Percentiles rank a stretch among this genome's conserved stretches.
These are phyloP conservation scores for Zaprionus bogoriensis DNA, from an alignment of 2,888 invertebrate species.

Conservation along the genomic window DNA sequence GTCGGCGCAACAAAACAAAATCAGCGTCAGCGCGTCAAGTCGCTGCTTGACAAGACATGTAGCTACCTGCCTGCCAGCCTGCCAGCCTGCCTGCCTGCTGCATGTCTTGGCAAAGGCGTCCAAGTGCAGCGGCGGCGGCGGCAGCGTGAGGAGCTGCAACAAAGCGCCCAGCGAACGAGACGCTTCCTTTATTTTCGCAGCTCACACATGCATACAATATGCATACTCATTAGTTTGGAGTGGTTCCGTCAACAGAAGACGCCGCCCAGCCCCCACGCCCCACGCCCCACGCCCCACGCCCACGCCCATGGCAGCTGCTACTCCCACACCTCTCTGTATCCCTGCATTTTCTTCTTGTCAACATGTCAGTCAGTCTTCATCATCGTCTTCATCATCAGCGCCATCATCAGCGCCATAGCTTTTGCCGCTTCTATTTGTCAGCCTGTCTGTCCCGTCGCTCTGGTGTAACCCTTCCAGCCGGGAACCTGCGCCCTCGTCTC, in stretches of 20 bases:
- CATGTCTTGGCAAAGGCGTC: conserved; percentile 34
- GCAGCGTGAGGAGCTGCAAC: too few relatives aligned
- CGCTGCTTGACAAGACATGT: conserved; percentile 54
- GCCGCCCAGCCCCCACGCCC: not conserved
- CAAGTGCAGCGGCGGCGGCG: conserved; percentile 63
- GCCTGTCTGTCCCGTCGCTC: conserved; percentile 16
- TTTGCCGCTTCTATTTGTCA: conserved; percentile 40
- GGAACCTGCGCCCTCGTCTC: too few relatives aligned
- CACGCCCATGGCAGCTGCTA: not conserved
- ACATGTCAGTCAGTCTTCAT: conserved; percentile 45
- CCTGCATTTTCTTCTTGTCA: conserved; percentile 25
- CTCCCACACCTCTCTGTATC: not conserved
- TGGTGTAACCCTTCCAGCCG: too few relatives aligned
- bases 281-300: not conserved
- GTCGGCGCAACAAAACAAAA: conserved; percentile 68
- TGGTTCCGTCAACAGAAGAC: conserved; percentile 75
- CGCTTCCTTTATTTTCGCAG: conserved; percentile 16
- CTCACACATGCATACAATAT: conserved; percentile 70
- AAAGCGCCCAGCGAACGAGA: conserved; percentile 53
- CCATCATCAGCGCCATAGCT: conserved; percentile 6
- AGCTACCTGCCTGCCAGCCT: conserved; percentile 17
- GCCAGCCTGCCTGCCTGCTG: not conserved
- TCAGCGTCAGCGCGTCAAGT: conserved; percentile 69
- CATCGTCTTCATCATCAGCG: conserved; percentile 20
- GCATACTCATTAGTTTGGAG: conserved; percentile 80